Evolutionary conservation across 2,113 vertebrate species (phyloP).

Genomic region (Chaetodon auriga): DNA sequence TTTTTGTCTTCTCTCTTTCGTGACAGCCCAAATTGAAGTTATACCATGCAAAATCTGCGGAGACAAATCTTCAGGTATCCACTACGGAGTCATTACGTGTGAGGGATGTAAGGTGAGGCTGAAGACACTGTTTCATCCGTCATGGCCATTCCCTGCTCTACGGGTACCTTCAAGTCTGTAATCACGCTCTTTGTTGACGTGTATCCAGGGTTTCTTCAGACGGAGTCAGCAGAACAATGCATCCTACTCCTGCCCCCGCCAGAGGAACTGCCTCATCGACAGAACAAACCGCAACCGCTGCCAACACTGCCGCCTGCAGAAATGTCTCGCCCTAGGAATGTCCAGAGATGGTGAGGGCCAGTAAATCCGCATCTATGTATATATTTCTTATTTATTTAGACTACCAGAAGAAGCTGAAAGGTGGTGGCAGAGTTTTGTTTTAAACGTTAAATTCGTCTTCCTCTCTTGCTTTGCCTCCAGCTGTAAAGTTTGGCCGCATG

Average conservation of each 20-base stretch:
- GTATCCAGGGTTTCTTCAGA: conserved; percentile 94
- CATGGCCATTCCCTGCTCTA: neutral
- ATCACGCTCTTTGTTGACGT: conserved; percentile 34
- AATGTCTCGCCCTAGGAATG: conserved; percentile 99
- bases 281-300: conserved; percentile 99
- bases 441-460: neutral
- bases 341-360: conserved; percentile 94
- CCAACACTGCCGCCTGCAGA: conserved; percentile 99
- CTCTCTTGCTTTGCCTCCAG: conserved; percentile 73
- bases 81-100: conserved; percentile 99
- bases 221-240: conserved; percentile 99
- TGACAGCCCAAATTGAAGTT: conserved; percentile 99
- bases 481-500: conserved; percentile 99
- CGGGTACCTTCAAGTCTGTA: neutral
- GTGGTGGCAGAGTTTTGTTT: neutral
- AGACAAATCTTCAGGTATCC: conserved; percentile 99
- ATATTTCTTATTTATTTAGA: too few relatives aligned
- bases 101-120: conserved; percentile 98
- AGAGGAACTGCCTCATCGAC: conserved; percentile 99
- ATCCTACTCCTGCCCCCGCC: conserved; percentile 97
- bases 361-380: neutral
- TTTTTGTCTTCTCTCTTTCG: conserved; percentile 36
- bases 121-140: neutral
- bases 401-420: neutral
- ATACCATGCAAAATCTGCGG: conserved; percentile 99